Percentiles rank a stretch among this genome's conserved stretches.
phyloP scores from a whole-genome alignment of 2,888 invertebrate genomes.

The Apotomis capreana region DNA sequence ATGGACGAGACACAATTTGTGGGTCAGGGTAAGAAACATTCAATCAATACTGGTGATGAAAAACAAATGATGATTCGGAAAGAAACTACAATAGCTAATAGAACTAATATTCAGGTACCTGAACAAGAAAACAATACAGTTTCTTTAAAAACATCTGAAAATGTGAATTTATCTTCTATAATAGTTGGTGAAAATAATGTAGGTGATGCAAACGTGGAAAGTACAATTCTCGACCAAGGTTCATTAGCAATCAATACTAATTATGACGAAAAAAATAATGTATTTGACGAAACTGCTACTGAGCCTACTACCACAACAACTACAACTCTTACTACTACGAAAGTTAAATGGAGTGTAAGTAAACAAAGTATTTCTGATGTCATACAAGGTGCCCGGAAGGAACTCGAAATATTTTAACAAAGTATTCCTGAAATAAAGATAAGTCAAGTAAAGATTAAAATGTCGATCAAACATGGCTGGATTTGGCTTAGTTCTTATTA shows the following conservation, averaged over 20 bases:
- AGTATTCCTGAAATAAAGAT: too few species aligned
- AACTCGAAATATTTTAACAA: too few species aligned
- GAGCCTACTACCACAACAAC: slow-evolving; percentile 13
- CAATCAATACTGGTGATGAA: too few species aligned
- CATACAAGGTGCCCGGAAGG: too few species aligned
- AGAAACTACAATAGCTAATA: too few species aligned
- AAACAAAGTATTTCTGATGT: slow-evolving; percentile 1
- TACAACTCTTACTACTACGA: slow-evolving; percentile 49
- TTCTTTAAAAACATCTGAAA: background rate
- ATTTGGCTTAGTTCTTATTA: too few species aligned
- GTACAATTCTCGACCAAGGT: background rate
- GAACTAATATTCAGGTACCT: background rate
- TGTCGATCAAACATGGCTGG: too few species aligned
- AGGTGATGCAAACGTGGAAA: background rate
- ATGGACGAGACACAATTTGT: too few species aligned
- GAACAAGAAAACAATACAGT: background rate
- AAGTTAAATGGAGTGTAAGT: slow-evolving; percentile 51
- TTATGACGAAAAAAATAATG: background rate
- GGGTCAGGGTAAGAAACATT: too few species aligned
- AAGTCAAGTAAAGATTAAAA: too few species aligned
- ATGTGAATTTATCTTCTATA: background rate
- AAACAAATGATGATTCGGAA: too few species aligned
- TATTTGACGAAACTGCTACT: slow-evolving; percentile 11
- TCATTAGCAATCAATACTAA: slow-evolving; percentile 5
- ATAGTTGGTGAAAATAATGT: too few species aligned